Evolutionary conservation across 2,797 vertebrate species (phyloP).

Genomic region (Onychomys leucogaster): DNA sequence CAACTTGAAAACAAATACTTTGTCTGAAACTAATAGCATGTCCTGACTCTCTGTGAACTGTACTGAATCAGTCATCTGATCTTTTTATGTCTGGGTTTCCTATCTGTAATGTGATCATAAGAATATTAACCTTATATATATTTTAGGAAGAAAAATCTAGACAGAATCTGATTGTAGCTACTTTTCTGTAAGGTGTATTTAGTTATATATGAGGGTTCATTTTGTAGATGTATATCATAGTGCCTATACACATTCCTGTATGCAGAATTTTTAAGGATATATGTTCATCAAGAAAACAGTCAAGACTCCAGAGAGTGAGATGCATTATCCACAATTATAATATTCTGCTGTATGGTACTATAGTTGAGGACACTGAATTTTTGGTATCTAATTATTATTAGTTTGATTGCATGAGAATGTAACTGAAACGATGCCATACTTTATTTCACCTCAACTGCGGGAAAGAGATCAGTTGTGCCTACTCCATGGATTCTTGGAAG

Average conservation of each 20-base stretch:
- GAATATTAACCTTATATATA: not conserved
- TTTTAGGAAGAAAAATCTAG: not conserved
- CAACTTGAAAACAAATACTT: not conserved
- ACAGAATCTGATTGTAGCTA: not conserved
- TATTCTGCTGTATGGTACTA: not conserved
- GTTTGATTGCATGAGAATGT: not conserved
- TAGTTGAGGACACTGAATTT: not conserved
- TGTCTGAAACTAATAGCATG: not conserved
- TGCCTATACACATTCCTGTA: not conserved
- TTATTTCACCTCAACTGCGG: not conserved
- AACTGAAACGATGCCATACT: not conserved
- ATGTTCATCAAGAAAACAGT: not conserved
- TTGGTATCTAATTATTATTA: not conserved
- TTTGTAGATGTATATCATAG: not conserved
- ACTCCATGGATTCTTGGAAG: not conserved
- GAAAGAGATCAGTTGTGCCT: not conserved
- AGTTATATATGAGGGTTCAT: not conserved
- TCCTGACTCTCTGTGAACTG: not conserved
- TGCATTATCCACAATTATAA: not conserved
- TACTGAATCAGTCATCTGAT: not conserved
- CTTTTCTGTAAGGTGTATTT: not conserved
- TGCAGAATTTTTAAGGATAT: not conserved
- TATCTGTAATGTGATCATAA: not conserved
- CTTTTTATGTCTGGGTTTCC: not conserved
- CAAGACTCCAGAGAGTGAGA: not conserved